Conservation (phyloP, 2,888 invertebrate genomes). For the Ypsolopha scabrella region DNA sequence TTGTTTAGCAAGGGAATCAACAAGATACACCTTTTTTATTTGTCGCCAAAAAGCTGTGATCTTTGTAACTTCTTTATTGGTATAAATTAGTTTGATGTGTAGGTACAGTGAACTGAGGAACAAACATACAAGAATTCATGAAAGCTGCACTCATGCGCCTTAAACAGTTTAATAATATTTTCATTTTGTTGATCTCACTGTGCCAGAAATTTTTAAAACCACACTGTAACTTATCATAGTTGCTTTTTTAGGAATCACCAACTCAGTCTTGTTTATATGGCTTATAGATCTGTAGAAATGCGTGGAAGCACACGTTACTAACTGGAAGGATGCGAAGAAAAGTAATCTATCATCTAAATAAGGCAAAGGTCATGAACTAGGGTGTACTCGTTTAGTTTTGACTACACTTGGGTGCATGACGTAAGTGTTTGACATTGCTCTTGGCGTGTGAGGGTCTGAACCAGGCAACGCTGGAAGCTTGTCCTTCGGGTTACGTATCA, state of each 20-base stretch:
- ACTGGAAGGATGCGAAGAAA: constrained; percentile 56
- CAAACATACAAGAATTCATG: too few species aligned
- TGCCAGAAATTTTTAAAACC: too few species aligned
- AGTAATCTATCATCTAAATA: not conserved
- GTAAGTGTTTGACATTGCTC: constrained; percentile 79
- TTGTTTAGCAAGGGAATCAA: too few species aligned
- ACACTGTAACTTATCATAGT: too few species aligned
- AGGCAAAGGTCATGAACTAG: constrained; percentile 46
- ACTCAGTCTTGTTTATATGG: constrained; percentile 5
- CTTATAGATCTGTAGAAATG: constrained; percentile 11
- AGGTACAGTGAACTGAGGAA: too few species aligned
- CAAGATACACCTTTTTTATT: too few species aligned
- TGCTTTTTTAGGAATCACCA: not conserved
- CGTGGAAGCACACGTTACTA: constrained; percentile 52
- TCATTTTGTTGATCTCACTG: too few species aligned
- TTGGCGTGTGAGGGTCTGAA: constrained; percentile 62
- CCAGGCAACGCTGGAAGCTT: constrained; percentile 77
- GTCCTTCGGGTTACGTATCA: constrained; percentile 80
- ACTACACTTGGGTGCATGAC: constrained; percentile 66
- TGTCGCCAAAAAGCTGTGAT: too few species aligned
- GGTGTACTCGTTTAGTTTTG: constrained; percentile 55
- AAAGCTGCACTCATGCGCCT: too few species aligned
- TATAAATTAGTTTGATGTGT: too few species aligned
- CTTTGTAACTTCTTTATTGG: too few species aligned
- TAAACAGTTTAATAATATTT: too few species aligned